These are phyloP conservation scores for Onychomys leucogaster DNA, from an alignment of 2,797 vertebrate species.

Conservation along the genomic window DNA sequence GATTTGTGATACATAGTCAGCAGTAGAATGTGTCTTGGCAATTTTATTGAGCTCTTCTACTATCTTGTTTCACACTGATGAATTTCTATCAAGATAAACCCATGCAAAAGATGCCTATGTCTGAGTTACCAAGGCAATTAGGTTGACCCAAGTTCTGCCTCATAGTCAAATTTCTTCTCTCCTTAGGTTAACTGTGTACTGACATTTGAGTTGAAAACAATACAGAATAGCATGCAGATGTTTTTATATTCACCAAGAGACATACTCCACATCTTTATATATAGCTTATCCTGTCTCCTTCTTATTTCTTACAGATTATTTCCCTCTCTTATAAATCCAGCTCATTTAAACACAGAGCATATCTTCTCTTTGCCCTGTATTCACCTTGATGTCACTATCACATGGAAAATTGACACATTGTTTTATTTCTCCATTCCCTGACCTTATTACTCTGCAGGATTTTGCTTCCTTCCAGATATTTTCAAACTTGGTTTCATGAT, in stretches of 20 bases:
- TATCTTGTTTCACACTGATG: background rate
- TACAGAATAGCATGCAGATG: background rate
- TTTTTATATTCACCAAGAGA: background rate
- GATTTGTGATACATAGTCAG: background rate
- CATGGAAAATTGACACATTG: background rate
- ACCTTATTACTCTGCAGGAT: background rate
- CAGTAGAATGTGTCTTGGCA: background rate
- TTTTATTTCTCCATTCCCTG: background rate
- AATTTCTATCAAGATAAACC: background rate
- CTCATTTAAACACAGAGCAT: background rate
- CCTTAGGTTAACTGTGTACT: background rate
- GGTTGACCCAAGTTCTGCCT: background rate
- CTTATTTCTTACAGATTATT: background rate
- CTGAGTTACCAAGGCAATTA: background rate
- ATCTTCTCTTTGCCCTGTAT: background rate
- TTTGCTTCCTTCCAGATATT: background rate
- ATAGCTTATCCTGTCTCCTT: background rate
- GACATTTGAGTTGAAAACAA: background rate
- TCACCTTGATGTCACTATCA: background rate
- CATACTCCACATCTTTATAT: background rate
- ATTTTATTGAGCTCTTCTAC: background rate
- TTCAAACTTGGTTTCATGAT: background rate
- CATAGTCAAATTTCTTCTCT: background rate
- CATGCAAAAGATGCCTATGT: background rate
- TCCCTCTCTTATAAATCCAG: too few relatives aligned